Conservation (phyloP, 1,140 invertebrate genomes). For the Pemphigus obesinymphae region DNA sequence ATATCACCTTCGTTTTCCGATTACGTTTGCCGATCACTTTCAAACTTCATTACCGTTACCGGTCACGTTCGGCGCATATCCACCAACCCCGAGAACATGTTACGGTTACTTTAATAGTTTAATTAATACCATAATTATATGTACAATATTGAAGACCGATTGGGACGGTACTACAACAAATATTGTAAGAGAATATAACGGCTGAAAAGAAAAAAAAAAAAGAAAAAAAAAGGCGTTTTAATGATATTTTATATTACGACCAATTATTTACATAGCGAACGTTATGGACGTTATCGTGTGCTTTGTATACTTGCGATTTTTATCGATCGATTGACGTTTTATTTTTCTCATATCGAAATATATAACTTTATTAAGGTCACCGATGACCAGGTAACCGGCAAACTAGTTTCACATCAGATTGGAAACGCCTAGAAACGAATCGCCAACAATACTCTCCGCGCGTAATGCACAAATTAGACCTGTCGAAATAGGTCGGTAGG, state of each 20-base stretch:
- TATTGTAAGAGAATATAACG: too few species aligned
- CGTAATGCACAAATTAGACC: slow-evolving; percentile 13
- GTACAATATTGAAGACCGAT: neutral
- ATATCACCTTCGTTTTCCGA: neutral
- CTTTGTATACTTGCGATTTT: neutral
- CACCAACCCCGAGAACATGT: neutral
- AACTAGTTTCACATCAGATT: slow-evolving; percentile 26
- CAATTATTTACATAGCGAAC: too few species aligned
- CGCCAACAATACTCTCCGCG: neutral
- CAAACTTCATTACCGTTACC: neutral
- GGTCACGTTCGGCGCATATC: neutral
- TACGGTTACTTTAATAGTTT: neutral
- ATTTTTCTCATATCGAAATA: neutral
- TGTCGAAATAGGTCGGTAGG: slow-evolving; percentile 25
- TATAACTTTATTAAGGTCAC: slow-evolving; percentile 20
- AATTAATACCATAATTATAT: neutral
- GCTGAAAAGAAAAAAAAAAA: too few species aligned
- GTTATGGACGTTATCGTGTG: neutral
- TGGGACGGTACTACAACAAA: neutral
- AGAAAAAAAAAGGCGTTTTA: too few species aligned
- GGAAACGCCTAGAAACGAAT: slow-evolving; percentile 37
- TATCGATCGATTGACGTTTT: neutral
- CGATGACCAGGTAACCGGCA: neutral
- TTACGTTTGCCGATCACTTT: neutral
- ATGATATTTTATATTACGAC: too few species aligned